Evolutionary conservation across 2,797 vertebrate species (phyloP).

Genomic region (Pelodytes ibericus): DNA sequence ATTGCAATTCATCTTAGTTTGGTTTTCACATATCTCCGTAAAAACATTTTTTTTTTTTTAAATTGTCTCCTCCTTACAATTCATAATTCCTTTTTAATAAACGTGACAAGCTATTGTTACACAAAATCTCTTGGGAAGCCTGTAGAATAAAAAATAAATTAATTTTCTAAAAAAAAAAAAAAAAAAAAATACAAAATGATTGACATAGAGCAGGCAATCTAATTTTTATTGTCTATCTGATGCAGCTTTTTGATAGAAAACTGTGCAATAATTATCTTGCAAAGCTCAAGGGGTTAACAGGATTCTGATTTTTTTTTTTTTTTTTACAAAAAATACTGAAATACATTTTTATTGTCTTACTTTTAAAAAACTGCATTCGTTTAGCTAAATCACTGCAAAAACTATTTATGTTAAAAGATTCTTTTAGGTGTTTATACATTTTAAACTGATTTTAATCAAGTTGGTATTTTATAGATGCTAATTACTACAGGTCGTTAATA

Average conservation of each 20-base stretch:
- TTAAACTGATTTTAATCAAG: not conserved
- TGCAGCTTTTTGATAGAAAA: not conserved
- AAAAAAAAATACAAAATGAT: not conserved
- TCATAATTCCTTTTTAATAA: slow-evolving; percentile 71
- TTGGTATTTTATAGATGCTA: slow-evolving; percentile 2
- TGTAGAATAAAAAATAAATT: slow-evolving; percentile 49
- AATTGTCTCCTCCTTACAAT: slow-evolving; percentile 69
- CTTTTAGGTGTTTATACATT: not conserved
- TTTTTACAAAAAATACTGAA: not conserved
- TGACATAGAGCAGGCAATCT: not conserved
- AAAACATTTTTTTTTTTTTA: too few species aligned
- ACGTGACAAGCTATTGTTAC: slow-evolving; percentile 52
- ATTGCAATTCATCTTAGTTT: slow-evolving; percentile 78
- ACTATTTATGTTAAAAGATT: not conserved
- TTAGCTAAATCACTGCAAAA: not conserved
- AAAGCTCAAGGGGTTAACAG: not conserved
- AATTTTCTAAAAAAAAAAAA: slow-evolving; percentile 39
- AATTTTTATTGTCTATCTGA: not conserved
- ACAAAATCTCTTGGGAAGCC: slow-evolving; percentile 47
- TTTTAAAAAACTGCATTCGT: too few species aligned
- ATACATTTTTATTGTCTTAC: not conserved
- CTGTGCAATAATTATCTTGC: not conserved
- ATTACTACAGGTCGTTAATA: slow-evolving; percentile 58
- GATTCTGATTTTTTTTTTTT: not conserved
- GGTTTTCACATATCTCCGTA: slow-evolving; percentile 67